A percentile compares a stretch with the other conserved stretches of the same genome.
Evolutionary conservation across 2,797 vertebrate genomes (phyloP).

Genomic region (Peromyscus nudipes): DNA sequence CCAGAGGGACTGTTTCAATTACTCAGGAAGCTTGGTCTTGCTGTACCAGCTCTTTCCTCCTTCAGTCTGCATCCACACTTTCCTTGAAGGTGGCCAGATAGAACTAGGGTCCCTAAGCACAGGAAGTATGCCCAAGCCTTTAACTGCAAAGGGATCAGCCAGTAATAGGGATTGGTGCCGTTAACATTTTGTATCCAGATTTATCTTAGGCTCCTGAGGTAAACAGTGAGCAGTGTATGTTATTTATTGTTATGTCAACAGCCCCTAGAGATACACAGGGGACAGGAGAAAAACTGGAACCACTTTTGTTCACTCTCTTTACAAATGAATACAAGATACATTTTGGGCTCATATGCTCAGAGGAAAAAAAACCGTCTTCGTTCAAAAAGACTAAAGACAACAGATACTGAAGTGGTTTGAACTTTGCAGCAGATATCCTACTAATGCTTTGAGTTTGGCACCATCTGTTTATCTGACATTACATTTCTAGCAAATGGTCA

Average conservation of each 20-base stretch:
- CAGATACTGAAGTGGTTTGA: constrained; percentile 70
- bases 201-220: neutral
- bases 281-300: constrained; percentile 26
- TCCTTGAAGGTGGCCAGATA: neutral
- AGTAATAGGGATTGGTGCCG: constrained; percentile 42
- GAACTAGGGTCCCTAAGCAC: neutral
- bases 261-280: neutral
- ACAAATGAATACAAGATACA: constrained; percentile 65
- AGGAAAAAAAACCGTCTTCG: constrained; percentile 20
- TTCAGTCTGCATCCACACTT: constrained; percentile 29
- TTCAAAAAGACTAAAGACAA: constrained; percentile 68
- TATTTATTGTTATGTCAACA: constrained; percentile 57
- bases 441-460: constrained; percentile 86
- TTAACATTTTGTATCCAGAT: constrained; percentile 51
- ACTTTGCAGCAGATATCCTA: constrained; percentile 76
- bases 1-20: neutral
- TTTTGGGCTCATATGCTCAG: constrained; percentile 61
- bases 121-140: constrained; percentile 26
- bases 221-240: neutral
- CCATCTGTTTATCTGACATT: constrained; percentile 88
- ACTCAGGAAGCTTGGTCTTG: constrained; percentile 16
- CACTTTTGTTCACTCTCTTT: constrained; percentile 9
- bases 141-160: constrained; percentile 26
- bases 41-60: neutral
- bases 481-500: constrained; percentile 87